Evolutionary conservation across 2,888 invertebrate genomes (phyloP).

Genomic region (Cerastis rubricosa): DNA sequence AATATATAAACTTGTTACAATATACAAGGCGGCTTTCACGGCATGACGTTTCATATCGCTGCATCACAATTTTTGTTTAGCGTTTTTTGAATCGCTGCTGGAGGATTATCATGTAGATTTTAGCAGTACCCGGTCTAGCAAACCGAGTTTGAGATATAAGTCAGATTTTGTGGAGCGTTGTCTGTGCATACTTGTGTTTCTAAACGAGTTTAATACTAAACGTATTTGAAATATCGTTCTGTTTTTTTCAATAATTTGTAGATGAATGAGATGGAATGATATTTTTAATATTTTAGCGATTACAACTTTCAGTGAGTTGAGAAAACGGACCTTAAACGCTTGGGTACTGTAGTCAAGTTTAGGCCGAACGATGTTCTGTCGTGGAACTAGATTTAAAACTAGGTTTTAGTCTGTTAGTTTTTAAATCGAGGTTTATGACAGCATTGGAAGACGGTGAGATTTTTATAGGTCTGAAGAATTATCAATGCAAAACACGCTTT

Average conservation of each 20-base stretch:
- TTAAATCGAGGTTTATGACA: neutral
- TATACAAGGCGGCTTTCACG: conserved; percentile 66
- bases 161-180: neutral
- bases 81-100: conserved; percentile 23
- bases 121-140: neutral
- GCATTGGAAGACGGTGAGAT: neutral
- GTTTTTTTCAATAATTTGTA: neutral
- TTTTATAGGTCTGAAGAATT: conserved; percentile 16
- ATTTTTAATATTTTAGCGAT: neutral
- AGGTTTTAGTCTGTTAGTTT: neutral
- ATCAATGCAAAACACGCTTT: neutral
- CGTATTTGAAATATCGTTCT: neutral
- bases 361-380: neutral
- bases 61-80: conserved; percentile 54
- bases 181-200: neutral
- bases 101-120: neutral
- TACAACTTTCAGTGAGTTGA: neutral
- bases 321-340: neutral
- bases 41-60: conserved; percentile 31
- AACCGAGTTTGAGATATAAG: neutral
- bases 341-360: neutral
- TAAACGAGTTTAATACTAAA: neutral
- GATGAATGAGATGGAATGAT: neutral
- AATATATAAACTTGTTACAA: conserved; percentile 54
- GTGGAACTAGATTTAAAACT: neutral